Conservation (phyloP, 1,140 invertebrate genomes). For the Melitaea cinxia region DNA sequence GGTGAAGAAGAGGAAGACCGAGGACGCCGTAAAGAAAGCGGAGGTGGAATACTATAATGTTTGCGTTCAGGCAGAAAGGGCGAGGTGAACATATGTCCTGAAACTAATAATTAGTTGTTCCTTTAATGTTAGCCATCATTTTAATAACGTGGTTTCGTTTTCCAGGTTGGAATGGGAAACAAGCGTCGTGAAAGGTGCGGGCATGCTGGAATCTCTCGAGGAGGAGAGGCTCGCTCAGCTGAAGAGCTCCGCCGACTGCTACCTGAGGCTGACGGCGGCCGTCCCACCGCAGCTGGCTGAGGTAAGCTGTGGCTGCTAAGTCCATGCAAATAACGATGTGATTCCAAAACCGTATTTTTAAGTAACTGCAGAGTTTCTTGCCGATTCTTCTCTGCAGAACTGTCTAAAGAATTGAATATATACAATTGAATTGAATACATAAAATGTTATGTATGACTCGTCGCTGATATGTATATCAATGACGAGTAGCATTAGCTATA, state of each 20-base stretch:
- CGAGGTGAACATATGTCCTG: slow-evolving; percentile 83
- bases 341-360: too few relatives aligned
- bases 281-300: slow-evolving; percentile 87
- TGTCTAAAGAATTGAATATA: too few relatives aligned
- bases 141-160: slow-evolving; percentile 10
- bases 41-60: slow-evolving; percentile 97
- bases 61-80: slow-evolving; percentile 93
- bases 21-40: slow-evolving; percentile 93
- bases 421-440: too few relatives aligned
- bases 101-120: too few relatives aligned
- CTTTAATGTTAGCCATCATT: neutral
- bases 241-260: slow-evolving; percentile 83
- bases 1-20: slow-evolving; percentile 93
- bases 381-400: too few relatives aligned
- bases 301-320: slow-evolving; percentile 33
- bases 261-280: slow-evolving; percentile 89
- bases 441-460: too few relatives aligned
- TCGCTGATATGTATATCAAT: too few relatives aligned
- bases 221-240: slow-evolving; percentile 93
- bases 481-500: too few relatives aligned
- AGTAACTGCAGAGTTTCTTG: too few relatives aligned
- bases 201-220: slow-evolving; percentile 91
- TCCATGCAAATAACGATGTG: too few relatives aligned
- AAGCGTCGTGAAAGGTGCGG: slow-evolving; percentile 90
- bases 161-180: slow-evolving; percentile 94